Evolutionary conservation across 2,797 vertebrate species (phyloP).

Genomic region (Sparus aurata): DNA sequence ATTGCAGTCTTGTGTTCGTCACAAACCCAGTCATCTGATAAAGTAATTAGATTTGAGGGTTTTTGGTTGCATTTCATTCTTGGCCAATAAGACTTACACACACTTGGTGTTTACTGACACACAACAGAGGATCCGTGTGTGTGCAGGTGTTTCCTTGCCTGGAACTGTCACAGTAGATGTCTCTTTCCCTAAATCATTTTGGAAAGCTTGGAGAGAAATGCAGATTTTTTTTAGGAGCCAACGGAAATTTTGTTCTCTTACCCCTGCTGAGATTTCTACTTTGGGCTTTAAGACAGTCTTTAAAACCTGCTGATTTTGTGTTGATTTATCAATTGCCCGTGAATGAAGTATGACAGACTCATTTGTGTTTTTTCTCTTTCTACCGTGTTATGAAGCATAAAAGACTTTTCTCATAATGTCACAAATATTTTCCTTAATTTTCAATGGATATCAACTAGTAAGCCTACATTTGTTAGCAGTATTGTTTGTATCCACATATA

Average conservation of each 20-base stretch:
- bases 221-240: neutral
- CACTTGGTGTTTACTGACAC: neutral
- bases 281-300: conserved; percentile 4
- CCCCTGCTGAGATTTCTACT: conserved; percentile 4
- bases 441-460: neutral
- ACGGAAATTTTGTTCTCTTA: conserved; percentile 16
- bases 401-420: neutral
- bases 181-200: conserved; percentile 50
- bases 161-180: conserved; percentile 34
- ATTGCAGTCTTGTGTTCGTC: neutral
- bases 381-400: neutral
- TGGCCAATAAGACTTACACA: neutral
- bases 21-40: neutral
- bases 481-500: neutral
- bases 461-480: neutral
- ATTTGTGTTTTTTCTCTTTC: conserved; percentile 12
- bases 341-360: neutral
- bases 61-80: conserved; percentile 32
- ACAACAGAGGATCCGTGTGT: neutral
- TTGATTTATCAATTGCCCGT: conserved; percentile 3
- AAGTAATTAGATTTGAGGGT: conserved; percentile 51
- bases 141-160: conserved; percentile 43
- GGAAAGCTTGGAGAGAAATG: conserved; percentile 39
- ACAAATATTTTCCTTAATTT: neutral
- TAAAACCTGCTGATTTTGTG: conserved; percentile 36